Evolutionary conservation across 1,140 invertebrate genomes (phyloP).

Genomic region (Papilio machaon): DNA sequence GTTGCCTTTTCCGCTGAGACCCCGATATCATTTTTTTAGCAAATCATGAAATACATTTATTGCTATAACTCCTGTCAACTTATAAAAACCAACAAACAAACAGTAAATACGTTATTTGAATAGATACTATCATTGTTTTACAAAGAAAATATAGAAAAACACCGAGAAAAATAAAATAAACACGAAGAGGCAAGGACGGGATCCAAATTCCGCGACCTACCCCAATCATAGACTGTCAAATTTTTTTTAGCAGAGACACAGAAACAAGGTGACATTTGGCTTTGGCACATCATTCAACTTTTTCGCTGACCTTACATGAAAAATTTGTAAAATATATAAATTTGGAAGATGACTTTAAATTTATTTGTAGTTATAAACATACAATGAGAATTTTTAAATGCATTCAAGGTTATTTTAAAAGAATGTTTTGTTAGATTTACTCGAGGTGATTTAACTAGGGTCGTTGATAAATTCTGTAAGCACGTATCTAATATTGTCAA

Average conservation of each 20-base stretch:
- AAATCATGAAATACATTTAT: constrained; percentile 38
- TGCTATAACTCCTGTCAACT: constrained; percentile 4
- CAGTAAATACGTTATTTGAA: constrained; percentile 19
- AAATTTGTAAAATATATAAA: not conserved
- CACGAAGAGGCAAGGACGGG: constrained; percentile 32
- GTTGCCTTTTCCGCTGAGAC: constrained; percentile 50
- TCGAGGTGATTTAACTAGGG: too few relatives aligned
- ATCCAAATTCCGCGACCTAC: constrained; percentile 40
- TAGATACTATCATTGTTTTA: constrained; percentile 40
- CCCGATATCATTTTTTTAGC: constrained; percentile 55
- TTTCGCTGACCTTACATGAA: not conserved
- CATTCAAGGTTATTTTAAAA: not conserved
- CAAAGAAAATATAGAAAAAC: constrained; percentile 27
- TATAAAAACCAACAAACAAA: constrained; percentile 34
- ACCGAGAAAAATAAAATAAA: constrained; percentile 41
- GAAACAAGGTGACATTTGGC: not conserved
- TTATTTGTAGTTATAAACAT: not conserved
- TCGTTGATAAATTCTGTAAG: constrained; percentile 21
- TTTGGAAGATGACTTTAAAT: not conserved
- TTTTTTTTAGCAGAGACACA: not conserved
- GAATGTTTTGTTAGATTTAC: not conserved
- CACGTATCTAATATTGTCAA: constrained; percentile 29
- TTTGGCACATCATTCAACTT: constrained; percentile 9
- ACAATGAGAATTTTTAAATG: not conserved
- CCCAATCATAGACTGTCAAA: constrained; percentile 37